A percentile compares a stretch with the other conserved stretches of the same genome.
These are phyloP conservation scores for Acrobasis suavella DNA, from an alignment of 2,888 invertebrate species.

Conservation along the genomic window DNA sequence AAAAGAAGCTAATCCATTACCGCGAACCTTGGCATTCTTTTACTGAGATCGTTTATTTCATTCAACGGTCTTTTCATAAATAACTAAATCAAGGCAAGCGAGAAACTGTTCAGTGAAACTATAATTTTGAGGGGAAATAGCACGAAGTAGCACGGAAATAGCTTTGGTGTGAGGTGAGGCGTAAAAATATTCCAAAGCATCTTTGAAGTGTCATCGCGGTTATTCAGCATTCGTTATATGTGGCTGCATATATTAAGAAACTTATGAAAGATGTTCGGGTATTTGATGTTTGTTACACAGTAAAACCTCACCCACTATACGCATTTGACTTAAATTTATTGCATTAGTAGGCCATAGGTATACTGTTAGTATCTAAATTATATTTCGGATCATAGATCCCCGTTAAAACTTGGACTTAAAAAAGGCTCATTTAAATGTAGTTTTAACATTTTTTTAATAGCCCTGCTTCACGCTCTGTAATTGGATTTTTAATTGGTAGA, in stretches of 20 bases:
- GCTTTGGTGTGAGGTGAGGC: slow-evolving; percentile 62
- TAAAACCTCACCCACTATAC: too few relatives aligned
- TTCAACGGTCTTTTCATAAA: slow-evolving; percentile 41
- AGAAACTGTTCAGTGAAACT: slow-evolving; percentile 44
- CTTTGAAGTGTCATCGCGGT: slow-evolving; percentile 57
- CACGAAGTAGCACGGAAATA: slow-evolving; percentile 59
- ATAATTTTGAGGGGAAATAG: slow-evolving; percentile 36
- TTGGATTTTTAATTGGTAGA: too few relatives aligned
- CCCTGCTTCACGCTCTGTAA: too few relatives aligned
- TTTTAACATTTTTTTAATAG: too few relatives aligned
- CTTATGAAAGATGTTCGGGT: too few relatives aligned
- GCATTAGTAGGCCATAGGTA: too few relatives aligned
- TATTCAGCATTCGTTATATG: slow-evolving; percentile 42
- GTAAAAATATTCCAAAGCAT: slow-evolving; percentile 72
- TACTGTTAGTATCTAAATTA: too few relatives aligned
- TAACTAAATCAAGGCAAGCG: slow-evolving; percentile 43
- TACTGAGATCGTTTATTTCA: slow-evolving; percentile 33
- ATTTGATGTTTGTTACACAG: too few relatives aligned
- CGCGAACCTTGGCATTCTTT: slow-evolving; percentile 31
- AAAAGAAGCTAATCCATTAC: slow-evolving; percentile 27
- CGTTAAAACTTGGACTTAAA: too few relatives aligned
- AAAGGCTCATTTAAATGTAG: too few relatives aligned
- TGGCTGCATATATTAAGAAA: not conserved
- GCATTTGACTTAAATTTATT: too few relatives aligned
- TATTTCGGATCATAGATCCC: too few relatives aligned